Conservation (phyloP, 2,113 vertebrate genomes). For the Opisthocomus hoazin region DNA sequence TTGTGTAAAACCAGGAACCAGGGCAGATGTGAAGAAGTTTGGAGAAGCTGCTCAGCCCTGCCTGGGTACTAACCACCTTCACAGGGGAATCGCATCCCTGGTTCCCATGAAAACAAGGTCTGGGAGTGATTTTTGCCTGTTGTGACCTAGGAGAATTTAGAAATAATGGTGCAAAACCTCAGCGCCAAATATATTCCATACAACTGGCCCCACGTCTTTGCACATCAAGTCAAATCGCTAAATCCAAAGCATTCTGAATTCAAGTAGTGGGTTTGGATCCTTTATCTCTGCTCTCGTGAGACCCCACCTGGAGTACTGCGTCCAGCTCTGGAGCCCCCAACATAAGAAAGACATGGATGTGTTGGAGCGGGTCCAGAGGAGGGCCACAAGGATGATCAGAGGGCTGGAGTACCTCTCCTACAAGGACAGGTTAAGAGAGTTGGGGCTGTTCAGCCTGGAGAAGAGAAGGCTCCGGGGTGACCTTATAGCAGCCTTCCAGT, state of each 20-base stretch:
- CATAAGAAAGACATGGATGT: too few species aligned
- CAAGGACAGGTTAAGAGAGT: too few species aligned
- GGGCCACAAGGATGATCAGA: too few species aligned
- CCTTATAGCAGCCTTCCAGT: too few species aligned
- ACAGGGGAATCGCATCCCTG: neutral
- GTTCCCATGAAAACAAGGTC: neutral
- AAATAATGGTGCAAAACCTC: neutral
- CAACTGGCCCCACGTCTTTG: neutral
- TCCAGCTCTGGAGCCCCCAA: too few species aligned
- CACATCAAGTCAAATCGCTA: neutral
- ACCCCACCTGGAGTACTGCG: too few species aligned
- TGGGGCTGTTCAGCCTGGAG: too few species aligned
- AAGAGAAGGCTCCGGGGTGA: too few species aligned
- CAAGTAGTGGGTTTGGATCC: neutral
- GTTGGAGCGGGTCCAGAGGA: too few species aligned
- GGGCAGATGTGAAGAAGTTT: neutral
- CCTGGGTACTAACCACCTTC: accelerated
- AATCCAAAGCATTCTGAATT: neutral
- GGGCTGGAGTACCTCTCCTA: too few species aligned
- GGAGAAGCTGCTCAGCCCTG: neutral
- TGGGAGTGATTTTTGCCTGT: neutral
- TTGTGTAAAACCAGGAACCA: neutral
- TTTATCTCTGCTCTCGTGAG: too few species aligned
- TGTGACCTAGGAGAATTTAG: neutral
- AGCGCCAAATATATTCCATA: neutral